A percentile compares a stretch with the other conserved stretches of the same genome.
These are phyloP conservation scores for Hartigia nigra DNA, from an alignment of 2,888 invertebrate species.

Conservation along the genomic window DNA sequence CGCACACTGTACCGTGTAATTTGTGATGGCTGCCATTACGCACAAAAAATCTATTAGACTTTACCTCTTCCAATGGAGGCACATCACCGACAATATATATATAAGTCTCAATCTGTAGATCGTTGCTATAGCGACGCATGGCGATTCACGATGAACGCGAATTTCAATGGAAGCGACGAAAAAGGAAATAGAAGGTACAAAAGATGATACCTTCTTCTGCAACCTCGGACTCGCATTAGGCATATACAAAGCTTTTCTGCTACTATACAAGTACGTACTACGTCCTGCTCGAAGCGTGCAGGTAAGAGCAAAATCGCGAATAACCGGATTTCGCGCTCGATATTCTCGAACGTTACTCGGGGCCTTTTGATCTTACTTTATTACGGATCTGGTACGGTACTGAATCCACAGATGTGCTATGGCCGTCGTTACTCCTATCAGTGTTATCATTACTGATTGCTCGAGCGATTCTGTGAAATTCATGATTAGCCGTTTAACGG, in stretches of 20 bases:
- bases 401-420: conserved; percentile 24
- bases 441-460: conserved; percentile 58
- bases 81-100: neutral
- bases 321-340: neutral
- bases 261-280: neutral
- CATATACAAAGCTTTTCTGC: neutral
- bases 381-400: conserved; percentile 50
- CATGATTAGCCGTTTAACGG: conserved; percentile 58
- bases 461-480: conserved; percentile 52
- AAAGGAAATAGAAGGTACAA: neutral
- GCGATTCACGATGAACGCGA: neutral
- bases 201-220: neutral
- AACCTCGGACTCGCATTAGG: neutral
- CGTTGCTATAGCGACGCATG: neutral
- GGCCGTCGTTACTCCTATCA: conserved; percentile 33
- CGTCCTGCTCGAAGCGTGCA: neutral
- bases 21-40: conserved; percentile 44
- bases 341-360: neutral
- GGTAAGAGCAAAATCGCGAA: neutral
- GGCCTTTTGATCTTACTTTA: conserved; percentile 41
- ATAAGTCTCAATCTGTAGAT: neutral
- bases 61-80: neutral
- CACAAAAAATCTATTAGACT: conserved; percentile 46
- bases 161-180: neutral
- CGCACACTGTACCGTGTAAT: conserved; percentile 45